These are phyloP conservation scores for Acanthisitta chloris DNA, from an alignment of 2,113 vertebrate genomes.

Conservation along the genomic window DNA sequence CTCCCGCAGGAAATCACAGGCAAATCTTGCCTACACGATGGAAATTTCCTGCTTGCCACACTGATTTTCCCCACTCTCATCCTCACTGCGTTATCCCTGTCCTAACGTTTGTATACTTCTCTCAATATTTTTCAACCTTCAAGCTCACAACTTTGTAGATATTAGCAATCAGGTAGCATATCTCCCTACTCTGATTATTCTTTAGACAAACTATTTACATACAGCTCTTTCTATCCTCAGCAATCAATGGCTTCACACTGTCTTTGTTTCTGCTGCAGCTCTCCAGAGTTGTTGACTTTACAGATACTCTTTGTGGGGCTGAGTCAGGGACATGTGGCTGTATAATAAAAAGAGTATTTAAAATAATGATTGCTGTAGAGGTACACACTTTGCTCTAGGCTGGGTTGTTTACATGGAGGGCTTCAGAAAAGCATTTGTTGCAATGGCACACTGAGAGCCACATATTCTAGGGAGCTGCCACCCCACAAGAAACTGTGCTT, in stretches of 20 bases:
- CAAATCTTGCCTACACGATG: background rate
- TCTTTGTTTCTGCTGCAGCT: background rate
- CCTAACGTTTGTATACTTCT: background rate
- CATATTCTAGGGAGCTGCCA: background rate
- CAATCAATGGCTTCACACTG: background rate
- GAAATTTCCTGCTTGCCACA: conserved; percentile 28
- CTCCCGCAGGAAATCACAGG: background rate
- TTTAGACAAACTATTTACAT: conserved; percentile 13
- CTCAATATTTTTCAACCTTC: background rate
- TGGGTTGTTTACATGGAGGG: background rate
- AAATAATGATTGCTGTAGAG: background rate
- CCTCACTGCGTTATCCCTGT: background rate
- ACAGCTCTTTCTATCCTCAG: background rate
- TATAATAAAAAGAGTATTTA: background rate
- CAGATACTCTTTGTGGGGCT: background rate
- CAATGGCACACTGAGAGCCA: background rate
- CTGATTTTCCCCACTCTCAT: background rate
- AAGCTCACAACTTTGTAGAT: background rate
- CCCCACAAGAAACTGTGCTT: background rate
- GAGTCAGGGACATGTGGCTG: background rate
- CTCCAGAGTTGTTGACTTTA: background rate
- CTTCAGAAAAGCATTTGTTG: background rate
- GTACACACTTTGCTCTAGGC: background rate
- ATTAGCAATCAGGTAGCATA: conserved; percentile 1
- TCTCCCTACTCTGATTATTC: background rate